Conservation (phyloP, 2,888 invertebrate genomes). For the Celastrina argiolus region DNA sequence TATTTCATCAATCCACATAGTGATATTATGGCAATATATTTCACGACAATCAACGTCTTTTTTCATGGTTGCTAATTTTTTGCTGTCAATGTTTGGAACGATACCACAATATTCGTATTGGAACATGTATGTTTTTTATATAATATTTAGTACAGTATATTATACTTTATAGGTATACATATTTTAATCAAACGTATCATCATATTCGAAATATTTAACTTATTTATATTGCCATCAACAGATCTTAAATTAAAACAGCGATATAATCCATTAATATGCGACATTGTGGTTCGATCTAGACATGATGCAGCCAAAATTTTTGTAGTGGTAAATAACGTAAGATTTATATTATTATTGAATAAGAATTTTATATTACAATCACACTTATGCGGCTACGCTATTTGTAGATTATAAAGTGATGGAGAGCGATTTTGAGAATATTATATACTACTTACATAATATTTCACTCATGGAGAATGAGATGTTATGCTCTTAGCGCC, state of each 20-base stretch:
- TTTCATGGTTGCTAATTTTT: neutral
- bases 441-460: too few relatives aligned
- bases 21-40: too few relatives aligned
- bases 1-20: too few relatives aligned
- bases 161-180: too few relatives aligned
- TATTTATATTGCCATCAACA: too few relatives aligned
- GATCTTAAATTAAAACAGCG: too few relatives aligned
- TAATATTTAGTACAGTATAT: too few relatives aligned
- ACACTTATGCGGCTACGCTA: neutral
- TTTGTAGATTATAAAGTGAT: slow-evolving; percentile 11
- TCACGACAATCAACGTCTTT: too few relatives aligned
- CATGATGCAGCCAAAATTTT: slow-evolving; percentile 15
- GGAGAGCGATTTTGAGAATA: neutral
- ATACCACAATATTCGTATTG: neutral
- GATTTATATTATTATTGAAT: neutral
- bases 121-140: too few relatives aligned
- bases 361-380: slow-evolving; percentile 5
- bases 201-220: neutral
- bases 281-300: neutral
- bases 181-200: too few relatives aligned
- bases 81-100: neutral
- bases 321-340: slow-evolving; percentile 1
- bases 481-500: too few relatives aligned
- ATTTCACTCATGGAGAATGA: too few relatives aligned
- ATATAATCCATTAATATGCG: neutral